phyloP scores from a whole-genome alignment of 2,797 vertebrate genomes.

The Fistularia commersonii region DNA sequence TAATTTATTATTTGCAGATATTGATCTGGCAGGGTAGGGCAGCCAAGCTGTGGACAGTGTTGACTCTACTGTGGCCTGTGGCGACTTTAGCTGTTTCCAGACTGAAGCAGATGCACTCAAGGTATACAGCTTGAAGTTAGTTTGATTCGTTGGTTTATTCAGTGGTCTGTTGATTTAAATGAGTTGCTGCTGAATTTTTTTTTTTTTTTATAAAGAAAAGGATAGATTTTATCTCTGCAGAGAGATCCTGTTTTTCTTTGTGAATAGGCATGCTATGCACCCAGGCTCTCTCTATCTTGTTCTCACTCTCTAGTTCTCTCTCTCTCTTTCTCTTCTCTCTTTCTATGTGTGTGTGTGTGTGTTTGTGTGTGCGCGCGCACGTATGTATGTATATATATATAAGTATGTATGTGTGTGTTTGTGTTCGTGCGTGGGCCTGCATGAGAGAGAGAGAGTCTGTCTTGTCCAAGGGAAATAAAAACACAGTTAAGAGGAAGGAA shows the following conservation, averaged over 20 bases:
- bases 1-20: slow-evolving; percentile 99
- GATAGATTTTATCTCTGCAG: slow-evolving; percentile 34
- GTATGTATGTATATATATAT: no score
- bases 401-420: no score
- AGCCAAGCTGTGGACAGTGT: slow-evolving; percentile 81
- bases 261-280: slow-evolving; percentile 11
- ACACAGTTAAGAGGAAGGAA: slow-evolving; percentile 67
- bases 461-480: slow-evolving; percentile 71
- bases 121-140: slow-evolving; percentile 9
- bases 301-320: no score
- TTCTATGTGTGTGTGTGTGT: no score
- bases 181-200: slow-evolving; percentile 18
- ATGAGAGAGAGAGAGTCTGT: slow-evolving; percentile 23
- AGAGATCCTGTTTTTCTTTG: slow-evolving; percentile 20
- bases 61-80: slow-evolving; percentile 82
- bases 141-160: slow-evolving; percentile 24
- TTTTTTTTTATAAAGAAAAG: slow-evolving; percentile 22
- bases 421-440: no score
- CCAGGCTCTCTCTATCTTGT: no score
- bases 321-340: no score
- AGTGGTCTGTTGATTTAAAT: slow-evolving; percentile 33
- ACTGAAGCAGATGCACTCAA: slow-evolving; percentile 37
- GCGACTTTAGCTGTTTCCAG: slow-evolving; percentile 82
- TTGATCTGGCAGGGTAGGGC: slow-evolving; percentile 88
- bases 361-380: no score